These are phyloP conservation scores for Porites lutea DNA, from an alignment of 64 coral and sea anemone species.

Conservation along the genomic window DNA sequence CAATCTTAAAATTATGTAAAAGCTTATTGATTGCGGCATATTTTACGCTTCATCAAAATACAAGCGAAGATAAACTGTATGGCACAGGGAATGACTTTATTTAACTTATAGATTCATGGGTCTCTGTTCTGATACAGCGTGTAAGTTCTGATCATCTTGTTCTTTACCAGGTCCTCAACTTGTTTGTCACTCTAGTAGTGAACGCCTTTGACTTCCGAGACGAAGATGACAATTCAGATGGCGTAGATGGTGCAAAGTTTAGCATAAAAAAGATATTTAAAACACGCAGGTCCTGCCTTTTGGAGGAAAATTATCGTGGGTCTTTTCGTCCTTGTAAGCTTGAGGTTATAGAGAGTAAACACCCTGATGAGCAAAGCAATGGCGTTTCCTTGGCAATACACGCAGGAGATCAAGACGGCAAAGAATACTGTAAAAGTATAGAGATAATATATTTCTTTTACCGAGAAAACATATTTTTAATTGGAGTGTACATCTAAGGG, in stretches of 20 bases:
- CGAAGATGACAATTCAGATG: constrained; percentile 15
- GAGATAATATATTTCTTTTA: too few species aligned
- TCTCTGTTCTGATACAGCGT: too few species aligned
- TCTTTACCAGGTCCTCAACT: constrained; percentile 60
- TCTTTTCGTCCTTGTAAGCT: constrained; percentile 30
- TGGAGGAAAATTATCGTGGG: constrained; percentile 12
- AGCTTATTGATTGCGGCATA: too few species aligned
- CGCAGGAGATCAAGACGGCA: background rate
- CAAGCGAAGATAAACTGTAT: too few species aligned
- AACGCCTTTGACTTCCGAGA: constrained; percentile 75
- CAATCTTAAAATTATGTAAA: too few species aligned
- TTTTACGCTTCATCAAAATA: too few species aligned
- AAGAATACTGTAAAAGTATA: background rate
- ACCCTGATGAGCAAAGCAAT: background rate
- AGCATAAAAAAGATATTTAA: background rate
- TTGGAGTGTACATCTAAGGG: too few species aligned
- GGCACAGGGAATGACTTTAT: too few species aligned
- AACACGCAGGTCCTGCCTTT: constrained; percentile 3
- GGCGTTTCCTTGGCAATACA: background rate
- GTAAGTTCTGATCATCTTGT: background rate
- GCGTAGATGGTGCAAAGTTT: background rate
- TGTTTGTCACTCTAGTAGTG: constrained; percentile 58
- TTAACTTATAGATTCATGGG: too few species aligned
- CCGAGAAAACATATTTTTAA: too few species aligned
- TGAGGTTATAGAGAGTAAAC: constrained; percentile 33